phyloP scores from a whole-genome alignment of 2,888 invertebrate species.

The Orthonevra nobilis region DNA sequence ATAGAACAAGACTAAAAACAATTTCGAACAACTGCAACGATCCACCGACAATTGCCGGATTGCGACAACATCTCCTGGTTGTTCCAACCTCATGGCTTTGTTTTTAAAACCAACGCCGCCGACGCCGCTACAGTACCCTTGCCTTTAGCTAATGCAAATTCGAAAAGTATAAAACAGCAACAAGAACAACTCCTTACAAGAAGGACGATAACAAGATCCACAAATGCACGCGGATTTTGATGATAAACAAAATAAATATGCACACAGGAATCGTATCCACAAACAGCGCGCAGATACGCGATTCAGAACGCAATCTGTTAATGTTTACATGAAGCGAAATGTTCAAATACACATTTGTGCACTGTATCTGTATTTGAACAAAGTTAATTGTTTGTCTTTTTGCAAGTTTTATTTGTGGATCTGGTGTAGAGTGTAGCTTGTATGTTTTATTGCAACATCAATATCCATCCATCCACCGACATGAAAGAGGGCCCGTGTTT shows the following conservation, averaged over 20 bases:
- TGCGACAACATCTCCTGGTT: conserved; percentile 47
- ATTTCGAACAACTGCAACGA: conserved; percentile 13
- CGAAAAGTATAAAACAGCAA: conserved; percentile 12
- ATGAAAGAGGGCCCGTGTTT: conserved; percentile 19
- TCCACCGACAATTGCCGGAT: conserved; percentile 36
- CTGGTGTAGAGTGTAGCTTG: background rate
- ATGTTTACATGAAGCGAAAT: conserved; percentile 52
- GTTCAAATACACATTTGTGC: conserved; percentile 22
- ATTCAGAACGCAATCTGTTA: conserved; percentile 52
- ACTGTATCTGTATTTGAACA: conserved; percentile 13
- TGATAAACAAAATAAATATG: conserved; percentile 11
- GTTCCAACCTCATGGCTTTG: conserved; percentile 33
- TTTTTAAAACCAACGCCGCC: conserved; percentile 48
- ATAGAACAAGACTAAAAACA: background rate
- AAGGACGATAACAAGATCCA: conserved; percentile 38
- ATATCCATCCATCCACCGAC: conserved; percentile 20
- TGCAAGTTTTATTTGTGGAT: conserved; percentile 45
- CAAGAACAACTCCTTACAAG: too few species aligned
- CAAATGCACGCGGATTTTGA: conserved; percentile 58
- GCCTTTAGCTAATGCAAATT: conserved; percentile 51
- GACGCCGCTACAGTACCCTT: conserved; percentile 5
- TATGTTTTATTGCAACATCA: conserved; percentile 42
- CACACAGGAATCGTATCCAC: conserved; percentile 28
- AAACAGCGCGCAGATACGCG: conserved; percentile 17
- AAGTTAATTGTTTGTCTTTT: conserved; percentile 54